phyloP scores from a whole-genome alignment of 2,113 vertebrate species.

The Microtus oregoni region DNA sequence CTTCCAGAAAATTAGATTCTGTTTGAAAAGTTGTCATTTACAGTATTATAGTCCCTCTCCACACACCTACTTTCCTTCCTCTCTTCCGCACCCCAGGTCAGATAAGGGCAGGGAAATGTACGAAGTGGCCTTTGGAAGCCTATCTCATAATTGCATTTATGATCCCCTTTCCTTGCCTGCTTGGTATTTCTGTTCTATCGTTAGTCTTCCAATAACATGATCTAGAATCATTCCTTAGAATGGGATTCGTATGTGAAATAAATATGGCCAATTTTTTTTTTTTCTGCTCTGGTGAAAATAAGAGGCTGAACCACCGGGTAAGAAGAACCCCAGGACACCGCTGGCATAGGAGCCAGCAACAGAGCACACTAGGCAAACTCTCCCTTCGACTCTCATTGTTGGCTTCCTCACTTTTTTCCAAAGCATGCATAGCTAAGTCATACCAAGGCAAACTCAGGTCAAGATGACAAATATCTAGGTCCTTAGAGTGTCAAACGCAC shows the following conservation, averaged over 20 bases:
- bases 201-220: background rate
- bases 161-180: background rate
- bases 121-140: background rate
- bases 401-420: conserved; percentile 26
- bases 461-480: conserved; percentile 41
- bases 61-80: background rate
- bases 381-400: background rate
- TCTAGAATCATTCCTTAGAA: conserved; percentile 33
- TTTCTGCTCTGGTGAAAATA: background rate
- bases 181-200: conserved; percentile 11
- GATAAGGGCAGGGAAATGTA: background rate
- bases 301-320: background rate
- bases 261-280: conserved; percentile 45
- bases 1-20: conserved; percentile 55
- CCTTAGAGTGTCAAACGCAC: background rate
- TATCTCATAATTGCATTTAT: background rate
- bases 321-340: background rate
- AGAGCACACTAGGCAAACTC: background rate
- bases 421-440: conserved; percentile 4
- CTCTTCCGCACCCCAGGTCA: background rate
- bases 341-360: background rate
- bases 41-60: background rate
- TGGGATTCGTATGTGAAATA: background rate
- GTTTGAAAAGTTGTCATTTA: conserved; percentile 39
- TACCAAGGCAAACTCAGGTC: conserved; percentile 54